phyloP scores from a whole-genome alignment of 2,888 invertebrate genomes.

The Andrena trimmerana region DNA sequence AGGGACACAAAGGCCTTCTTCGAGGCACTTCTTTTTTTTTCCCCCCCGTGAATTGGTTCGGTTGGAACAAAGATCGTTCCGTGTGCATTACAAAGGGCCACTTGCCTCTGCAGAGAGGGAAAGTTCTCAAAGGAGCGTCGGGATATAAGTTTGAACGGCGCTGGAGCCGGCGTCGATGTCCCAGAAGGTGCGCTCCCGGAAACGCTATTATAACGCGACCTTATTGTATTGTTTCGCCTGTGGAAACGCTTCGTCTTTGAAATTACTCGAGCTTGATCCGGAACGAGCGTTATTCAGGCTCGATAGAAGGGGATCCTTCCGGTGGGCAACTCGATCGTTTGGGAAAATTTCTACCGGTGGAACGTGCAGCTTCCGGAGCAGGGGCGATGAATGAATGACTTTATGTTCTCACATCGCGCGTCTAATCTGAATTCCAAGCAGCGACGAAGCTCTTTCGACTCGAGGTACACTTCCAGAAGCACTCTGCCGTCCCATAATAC shows the following conservation, averaged over 20 bases:
- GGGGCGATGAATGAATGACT: neutral
- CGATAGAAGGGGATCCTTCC: neutral
- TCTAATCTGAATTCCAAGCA: too few relatives aligned
- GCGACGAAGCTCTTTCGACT: too few relatives aligned
- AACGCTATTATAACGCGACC: constrained; percentile 6
- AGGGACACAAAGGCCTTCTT: constrained; percentile 2
- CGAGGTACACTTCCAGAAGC: too few relatives aligned
- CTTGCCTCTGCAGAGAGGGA: neutral
- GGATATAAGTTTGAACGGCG: constrained; percentile 7
- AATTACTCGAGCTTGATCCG: constrained; percentile 2
- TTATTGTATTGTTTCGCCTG: constrained; percentile 4
- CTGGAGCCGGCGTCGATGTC: neutral
- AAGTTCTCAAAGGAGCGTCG: constrained; percentile 10
- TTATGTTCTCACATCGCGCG: neutral
- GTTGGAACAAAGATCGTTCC: constrained; percentile 20
- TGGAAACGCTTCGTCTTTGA: neutral
- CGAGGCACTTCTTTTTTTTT: neutral
- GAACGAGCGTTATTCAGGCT: neutral
- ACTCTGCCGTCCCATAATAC: too few relatives aligned
- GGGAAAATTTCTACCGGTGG: neutral
- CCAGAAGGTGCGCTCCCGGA: constrained; percentile 11
- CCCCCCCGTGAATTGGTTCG: neutral
- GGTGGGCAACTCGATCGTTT: neutral
- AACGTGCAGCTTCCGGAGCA: neutral
- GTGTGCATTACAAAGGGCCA: constrained; percentile 5